Conservation (phyloP, 2,888 invertebrate genomes). For the Sphecodes monilicornis region DNA sequence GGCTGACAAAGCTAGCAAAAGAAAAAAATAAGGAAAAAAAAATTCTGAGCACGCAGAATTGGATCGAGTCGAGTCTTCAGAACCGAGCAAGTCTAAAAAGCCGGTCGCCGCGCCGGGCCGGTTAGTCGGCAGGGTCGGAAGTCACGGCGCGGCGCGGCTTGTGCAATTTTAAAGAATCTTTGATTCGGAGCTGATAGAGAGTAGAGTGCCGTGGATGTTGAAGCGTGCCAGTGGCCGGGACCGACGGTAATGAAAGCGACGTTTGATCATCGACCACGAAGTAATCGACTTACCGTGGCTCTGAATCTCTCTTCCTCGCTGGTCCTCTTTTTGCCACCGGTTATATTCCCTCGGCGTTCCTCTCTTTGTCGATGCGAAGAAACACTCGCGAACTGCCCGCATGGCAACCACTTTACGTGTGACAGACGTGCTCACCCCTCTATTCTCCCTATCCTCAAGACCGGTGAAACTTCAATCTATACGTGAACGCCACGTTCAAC, state of each 20-base stretch:
- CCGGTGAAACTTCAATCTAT: background rate
- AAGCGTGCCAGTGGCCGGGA: constrained; percentile 47
- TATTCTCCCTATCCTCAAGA: background rate
- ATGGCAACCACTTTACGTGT: constrained; percentile 53
- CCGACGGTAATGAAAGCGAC: constrained; percentile 68
- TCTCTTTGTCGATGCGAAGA: constrained; percentile 41
- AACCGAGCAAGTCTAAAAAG: background rate
- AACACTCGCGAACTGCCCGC: constrained; percentile 71
- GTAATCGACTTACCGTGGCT: constrained; percentile 78
- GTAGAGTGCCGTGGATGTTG: constrained; percentile 43
- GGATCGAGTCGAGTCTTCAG: background rate
- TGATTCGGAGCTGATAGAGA: constrained; percentile 37
- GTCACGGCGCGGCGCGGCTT: background rate
- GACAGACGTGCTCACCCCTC: background rate
- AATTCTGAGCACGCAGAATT: too few species aligned
- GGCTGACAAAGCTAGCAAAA: background rate
- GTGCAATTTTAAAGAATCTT: constrained; percentile 49
- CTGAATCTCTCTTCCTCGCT: constrained; percentile 39
- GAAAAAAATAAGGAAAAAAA: background rate
- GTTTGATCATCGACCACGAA: constrained; percentile 73
- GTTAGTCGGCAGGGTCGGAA: background rate
- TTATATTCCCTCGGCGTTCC: background rate
- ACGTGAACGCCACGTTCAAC: background rate
- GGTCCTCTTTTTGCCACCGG: constrained; percentile 8
- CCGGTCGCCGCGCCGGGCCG: background rate